phyloP scores from a whole-genome alignment of 2,888 invertebrate species.

The Apoda limacodes region DNA sequence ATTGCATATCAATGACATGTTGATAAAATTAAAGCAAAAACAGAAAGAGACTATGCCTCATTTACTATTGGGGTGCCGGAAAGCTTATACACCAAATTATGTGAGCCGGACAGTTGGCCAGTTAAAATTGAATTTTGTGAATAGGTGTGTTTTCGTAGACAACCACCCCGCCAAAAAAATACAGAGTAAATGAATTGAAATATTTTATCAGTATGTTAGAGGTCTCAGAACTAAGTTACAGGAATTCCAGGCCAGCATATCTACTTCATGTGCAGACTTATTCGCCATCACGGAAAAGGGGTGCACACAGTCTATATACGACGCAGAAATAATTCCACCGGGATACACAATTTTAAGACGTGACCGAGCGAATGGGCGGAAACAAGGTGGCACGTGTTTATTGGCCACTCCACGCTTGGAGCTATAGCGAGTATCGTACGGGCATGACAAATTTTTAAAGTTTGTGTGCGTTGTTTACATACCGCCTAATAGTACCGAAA shows the following conservation, averaged over 20 bases:
- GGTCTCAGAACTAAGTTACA: slow-evolving; percentile 11
- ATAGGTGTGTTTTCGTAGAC: too few relatives aligned
- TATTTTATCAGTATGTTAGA: slow-evolving; percentile 13
- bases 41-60: too few relatives aligned
- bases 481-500: slow-evolving; percentile 8
- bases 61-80: too few relatives aligned
- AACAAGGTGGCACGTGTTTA: slow-evolving; percentile 12
- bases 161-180: too few relatives aligned
- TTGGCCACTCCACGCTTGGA: slow-evolving; percentile 10
- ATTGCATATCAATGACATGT: too few relatives aligned
- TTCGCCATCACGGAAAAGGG: slow-evolving; percentile 22
- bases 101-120: too few relatives aligned
- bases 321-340: slow-evolving; percentile 14
- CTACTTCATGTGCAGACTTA: slow-evolving; percentile 11
- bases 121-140: too few relatives aligned
- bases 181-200: slow-evolving; percentile 2
- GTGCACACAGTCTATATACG: slow-evolving; percentile 16
- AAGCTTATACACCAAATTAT: too few relatives aligned
- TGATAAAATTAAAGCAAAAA: too few relatives aligned
- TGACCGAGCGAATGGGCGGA: slow-evolving; percentile 11
- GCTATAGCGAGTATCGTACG: slow-evolving; percentile 8
- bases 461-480: slow-evolving; percentile 11
- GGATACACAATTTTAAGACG: slow-evolving; percentile 9
- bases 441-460: slow-evolving; percentile 5
- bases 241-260: slow-evolving; percentile 9